Evolutionary conservation across 2,113 vertebrate genomes (phyloP).

Genomic region (Nesoenas mayeri): DNA sequence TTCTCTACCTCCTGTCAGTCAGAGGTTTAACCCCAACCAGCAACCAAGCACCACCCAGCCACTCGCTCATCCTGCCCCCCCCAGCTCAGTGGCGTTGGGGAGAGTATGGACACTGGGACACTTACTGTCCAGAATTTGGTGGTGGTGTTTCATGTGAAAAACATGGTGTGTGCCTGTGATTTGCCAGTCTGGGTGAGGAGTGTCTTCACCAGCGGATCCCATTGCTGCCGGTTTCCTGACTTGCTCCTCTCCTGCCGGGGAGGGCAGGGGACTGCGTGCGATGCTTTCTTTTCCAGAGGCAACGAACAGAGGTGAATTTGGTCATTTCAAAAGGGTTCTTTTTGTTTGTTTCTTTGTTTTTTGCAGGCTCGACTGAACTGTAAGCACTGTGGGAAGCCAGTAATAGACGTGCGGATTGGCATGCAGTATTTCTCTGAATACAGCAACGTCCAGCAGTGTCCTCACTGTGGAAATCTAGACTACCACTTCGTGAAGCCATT

Average conservation of each 20-base stretch:
- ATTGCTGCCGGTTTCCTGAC: background rate
- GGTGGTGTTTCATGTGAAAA: background rate
- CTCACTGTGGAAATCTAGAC: constrained; percentile 99
- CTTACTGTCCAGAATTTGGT: background rate
- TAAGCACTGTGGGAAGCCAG: constrained; percentile 98
- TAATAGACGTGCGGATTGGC: constrained; percentile 95
- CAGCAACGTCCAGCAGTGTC: constrained; percentile 99
- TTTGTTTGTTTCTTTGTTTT: constrained; percentile 17
- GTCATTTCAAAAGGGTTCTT: background rate
- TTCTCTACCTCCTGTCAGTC: background rate
- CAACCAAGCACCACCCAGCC: too few relatives aligned
- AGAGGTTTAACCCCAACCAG: background rate
- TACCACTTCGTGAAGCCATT: constrained; percentile 99
- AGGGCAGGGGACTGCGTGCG: background rate
- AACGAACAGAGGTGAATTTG: background rate
- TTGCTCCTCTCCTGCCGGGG: background rate
- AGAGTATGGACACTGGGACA: background rate
- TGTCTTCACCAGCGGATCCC: background rate
- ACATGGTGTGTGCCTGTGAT: accelerated
- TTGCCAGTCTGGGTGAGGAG: background rate
- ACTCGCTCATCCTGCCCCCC: too few relatives aligned
- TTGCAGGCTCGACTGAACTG: constrained; percentile 96
- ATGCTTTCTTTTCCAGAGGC: background rate
- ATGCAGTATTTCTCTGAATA: constrained; percentile 99
- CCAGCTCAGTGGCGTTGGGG: too few relatives aligned